phyloP scores from a whole-genome alignment of 2,113 vertebrate species.

The Brachypteracias leptosomus region DNA sequence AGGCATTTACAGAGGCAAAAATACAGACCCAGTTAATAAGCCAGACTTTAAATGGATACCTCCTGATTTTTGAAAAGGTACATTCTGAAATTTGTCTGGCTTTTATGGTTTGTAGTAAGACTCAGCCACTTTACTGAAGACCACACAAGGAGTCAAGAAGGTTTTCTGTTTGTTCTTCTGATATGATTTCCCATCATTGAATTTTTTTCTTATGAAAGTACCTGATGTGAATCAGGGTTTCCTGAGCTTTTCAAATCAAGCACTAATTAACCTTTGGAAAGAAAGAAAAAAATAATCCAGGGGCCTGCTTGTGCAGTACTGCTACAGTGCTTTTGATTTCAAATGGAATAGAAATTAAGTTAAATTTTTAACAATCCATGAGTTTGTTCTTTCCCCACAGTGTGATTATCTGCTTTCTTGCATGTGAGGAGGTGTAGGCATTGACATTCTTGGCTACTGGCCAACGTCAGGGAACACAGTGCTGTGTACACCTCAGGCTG shows the following conservation, averaged over 20 bases:
- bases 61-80: not conserved
- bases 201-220: not conserved
- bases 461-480: not conserved
- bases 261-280: not conserved
- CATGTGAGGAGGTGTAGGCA: constrained; percentile 3
- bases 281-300: not conserved
- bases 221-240: not conserved
- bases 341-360: not conserved
- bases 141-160: not conserved
- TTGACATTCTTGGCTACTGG: not conserved
- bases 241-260: not conserved
- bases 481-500: not conserved
- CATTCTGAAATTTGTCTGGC: not conserved
- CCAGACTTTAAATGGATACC: not conserved
- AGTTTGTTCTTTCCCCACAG: not conserved
- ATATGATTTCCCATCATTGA: not conserved
- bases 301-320: not conserved
- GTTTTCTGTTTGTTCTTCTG: not conserved
- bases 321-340: not conserved
- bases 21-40: not conserved
- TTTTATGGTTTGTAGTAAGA: not conserved
- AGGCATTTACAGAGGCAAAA: not conserved
- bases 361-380: not conserved
- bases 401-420: not conserved
- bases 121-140: not conserved